Evolutionary conservation across 2,888 invertebrate genomes (phyloP).

Genomic region (Acanthopleura granulata): DNA sequence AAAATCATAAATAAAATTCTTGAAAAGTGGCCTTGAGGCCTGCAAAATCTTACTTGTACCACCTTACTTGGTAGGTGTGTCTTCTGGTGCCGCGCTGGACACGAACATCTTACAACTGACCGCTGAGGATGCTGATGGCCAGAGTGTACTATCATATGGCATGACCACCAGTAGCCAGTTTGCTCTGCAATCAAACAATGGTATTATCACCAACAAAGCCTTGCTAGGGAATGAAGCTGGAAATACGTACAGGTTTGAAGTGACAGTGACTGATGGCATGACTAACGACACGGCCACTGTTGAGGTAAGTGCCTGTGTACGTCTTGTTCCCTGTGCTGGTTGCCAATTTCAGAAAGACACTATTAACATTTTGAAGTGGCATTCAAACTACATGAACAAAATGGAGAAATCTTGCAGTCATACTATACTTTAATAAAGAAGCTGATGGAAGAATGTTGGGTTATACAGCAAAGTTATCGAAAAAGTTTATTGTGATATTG

Average conservation of each 20-base stretch:
- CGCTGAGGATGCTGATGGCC: slow-evolving; percentile 48
- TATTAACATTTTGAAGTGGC: too few species aligned
- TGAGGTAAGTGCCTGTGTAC: slow-evolving; percentile 18
- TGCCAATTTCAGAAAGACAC: too few species aligned
- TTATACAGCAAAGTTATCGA: too few species aligned
- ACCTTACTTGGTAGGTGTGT: slow-evolving; percentile 66
- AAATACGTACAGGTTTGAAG: slow-evolving; percentile 36
- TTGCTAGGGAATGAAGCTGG: slow-evolving; percentile 43
- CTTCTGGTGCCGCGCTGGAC: slow-evolving; percentile 55
- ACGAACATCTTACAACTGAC: slow-evolving; percentile 53
- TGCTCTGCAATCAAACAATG: slow-evolving; percentile 41
- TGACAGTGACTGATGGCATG: slow-evolving; percentile 34
- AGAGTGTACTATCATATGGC: slow-evolving; percentile 30
- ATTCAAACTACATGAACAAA: too few species aligned
- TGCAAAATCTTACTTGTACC: neutral
- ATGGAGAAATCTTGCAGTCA: too few species aligned
- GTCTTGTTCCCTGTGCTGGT: too few species aligned
- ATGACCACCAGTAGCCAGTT: slow-evolving; percentile 36
- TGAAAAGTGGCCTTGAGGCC: too few species aligned
- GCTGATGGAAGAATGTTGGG: too few species aligned
- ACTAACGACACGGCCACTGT: neutral
- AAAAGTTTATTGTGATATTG: too few species aligned
- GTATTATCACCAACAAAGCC: slow-evolving; percentile 46
- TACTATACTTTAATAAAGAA: too few species aligned
- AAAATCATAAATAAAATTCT: too few species aligned